Evolutionary conservation across 2,888 invertebrate genomes (phyloP).

Genomic region (Meteorus colon): DNA sequence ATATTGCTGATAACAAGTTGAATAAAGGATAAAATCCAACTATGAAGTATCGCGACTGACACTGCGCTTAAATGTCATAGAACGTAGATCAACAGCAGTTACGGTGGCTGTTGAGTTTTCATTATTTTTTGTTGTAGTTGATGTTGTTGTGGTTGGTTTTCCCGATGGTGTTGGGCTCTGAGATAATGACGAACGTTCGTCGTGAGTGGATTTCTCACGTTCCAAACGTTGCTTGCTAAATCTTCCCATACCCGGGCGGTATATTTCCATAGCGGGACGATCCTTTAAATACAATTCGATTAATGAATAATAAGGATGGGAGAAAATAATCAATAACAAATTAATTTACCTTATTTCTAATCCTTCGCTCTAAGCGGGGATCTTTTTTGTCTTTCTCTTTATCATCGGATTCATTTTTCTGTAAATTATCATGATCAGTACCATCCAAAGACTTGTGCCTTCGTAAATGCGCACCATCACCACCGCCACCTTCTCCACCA

Average conservation of each 20-base stretch:
- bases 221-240: slow-evolving; percentile 80
- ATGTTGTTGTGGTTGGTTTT: slow-evolving; percentile 48
- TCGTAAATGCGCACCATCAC: slow-evolving; percentile 72
- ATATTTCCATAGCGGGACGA: slow-evolving; percentile 91
- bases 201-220: slow-evolving; percentile 68
- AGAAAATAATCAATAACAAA: slow-evolving; percentile 16
- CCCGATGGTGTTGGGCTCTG: slow-evolving; percentile 68
- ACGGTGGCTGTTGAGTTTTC: slow-evolving; percentile 37
- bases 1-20: not conserved
- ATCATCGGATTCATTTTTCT: slow-evolving; percentile 76
- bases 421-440: slow-evolving; percentile 75
- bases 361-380: slow-evolving; percentile 78
- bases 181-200: slow-evolving; percentile 67
- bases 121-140: slow-evolving; percentile 52
- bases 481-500: slow-evolving; percentile 65
- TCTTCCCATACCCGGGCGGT: slow-evolving; percentile 91
- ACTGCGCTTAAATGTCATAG: slow-evolving; percentile 71
- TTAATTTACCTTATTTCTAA: slow-evolving; percentile 78
- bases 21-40: slow-evolving; percentile 5
- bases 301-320: slow-evolving; percentile 21
- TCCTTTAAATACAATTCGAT: slow-evolving; percentile 75
- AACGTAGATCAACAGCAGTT: slow-evolving; percentile 65
- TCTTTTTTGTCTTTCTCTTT: slow-evolving; percentile 76
- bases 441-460: slow-evolving; percentile 78
- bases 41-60: slow-evolving; percentile 67